Evolutionary conservation across 1,140 invertebrate species (phyloP).

Genomic region (Sminthurides bifidus): DNA sequence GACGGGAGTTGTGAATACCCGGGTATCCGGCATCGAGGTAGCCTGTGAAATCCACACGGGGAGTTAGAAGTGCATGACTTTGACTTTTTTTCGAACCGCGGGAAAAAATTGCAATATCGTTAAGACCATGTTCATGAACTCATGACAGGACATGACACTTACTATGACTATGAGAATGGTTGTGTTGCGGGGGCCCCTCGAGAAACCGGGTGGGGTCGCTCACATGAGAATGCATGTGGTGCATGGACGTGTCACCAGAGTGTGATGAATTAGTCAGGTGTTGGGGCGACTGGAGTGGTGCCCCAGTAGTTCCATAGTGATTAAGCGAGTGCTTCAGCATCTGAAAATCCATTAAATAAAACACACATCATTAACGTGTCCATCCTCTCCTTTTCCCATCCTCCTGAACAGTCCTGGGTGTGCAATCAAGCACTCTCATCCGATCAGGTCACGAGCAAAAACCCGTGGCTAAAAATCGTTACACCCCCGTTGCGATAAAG

Average conservation of each 20-base stretch:
- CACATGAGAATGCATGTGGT: conserved; percentile 20
- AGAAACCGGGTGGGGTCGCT: conserved; percentile 27
- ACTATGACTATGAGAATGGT: conserved; percentile 27
- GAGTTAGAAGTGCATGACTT: background rate
- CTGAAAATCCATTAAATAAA: conserved; percentile 4
- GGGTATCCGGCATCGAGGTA: conserved; percentile 29
- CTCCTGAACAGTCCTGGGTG: too few relatives aligned
- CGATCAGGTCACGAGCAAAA: conserved; percentile 8
- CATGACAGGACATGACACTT: conserved; percentile 3
- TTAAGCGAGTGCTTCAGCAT: conserved; percentile 31
- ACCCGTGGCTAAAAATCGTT: too few relatives aligned
- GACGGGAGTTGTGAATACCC: conserved; percentile 25
- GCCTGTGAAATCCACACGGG: conserved; percentile 10
- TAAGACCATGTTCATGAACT: background rate
- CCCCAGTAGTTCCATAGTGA: conserved; percentile 29
- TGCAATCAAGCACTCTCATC: conserved; percentile 12
- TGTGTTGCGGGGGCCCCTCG: conserved; percentile 20
- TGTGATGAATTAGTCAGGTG: conserved; percentile 29
- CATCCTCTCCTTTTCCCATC: too few relatives aligned
- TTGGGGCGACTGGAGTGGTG: conserved; percentile 22
- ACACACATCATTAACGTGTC: background rate
- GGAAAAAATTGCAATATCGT: background rate
- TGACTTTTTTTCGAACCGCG: background rate
- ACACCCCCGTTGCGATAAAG: too few relatives aligned
- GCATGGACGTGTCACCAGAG: conserved; percentile 25